A percentile compares a stretch with the other conserved stretches of the same genome.
Evolutionary conservation across 2,888 invertebrate species (phyloP).

Genomic region (Philereme vetulata): DNA sequence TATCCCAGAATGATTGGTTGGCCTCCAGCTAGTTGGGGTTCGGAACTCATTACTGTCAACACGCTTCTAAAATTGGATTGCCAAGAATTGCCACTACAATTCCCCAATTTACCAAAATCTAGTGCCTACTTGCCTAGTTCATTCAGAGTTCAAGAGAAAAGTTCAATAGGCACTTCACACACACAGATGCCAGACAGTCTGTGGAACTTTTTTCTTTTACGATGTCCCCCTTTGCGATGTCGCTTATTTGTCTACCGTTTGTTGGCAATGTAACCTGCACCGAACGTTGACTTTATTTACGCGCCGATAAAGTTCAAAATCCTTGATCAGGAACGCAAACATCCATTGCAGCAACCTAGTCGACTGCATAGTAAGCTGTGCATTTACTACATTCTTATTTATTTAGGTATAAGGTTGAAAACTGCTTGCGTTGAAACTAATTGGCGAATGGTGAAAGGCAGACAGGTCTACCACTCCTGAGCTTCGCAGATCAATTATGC

Average conservation of each 20-base stretch:
- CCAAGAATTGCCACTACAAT: conserved; percentile 12
- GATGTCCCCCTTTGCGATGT: conserved; percentile 48
- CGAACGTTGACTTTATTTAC: conserved; percentile 25
- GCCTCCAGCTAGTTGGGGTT: conserved; percentile 9
- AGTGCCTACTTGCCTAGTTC: conserved; percentile 9
- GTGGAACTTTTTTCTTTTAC: conserved; percentile 44
- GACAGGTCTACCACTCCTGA: conserved; percentile 48
- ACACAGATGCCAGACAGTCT: conserved; percentile 45
- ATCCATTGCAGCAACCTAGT: conserved; percentile 22
- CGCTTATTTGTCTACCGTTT: conserved; percentile 46
- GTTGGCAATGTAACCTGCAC: conserved; percentile 20
- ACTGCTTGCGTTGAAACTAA: conserved; percentile 21
- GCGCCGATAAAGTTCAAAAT: conserved; percentile 37
- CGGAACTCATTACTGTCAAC: conserved; percentile 27
- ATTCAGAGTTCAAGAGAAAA: conserved; percentile 28
- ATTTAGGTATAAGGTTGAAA: conserved; percentile 22
- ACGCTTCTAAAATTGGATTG: conserved; percentile 29
- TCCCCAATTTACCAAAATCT: conserved; percentile 31
- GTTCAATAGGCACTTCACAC: conserved; percentile 38
- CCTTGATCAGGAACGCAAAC: conserved; percentile 25
- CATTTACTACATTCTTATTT: conserved; percentile 18
- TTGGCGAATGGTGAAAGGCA: conserved; percentile 33
- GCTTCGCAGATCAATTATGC: conserved; percentile 63
- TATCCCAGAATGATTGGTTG: not conserved
- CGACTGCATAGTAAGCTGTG: conserved; percentile 13